A percentile compares a stretch with the other conserved stretches of the same genome.
Evolutionary conservation across 2,888 invertebrate species (phyloP).

Genomic region (Phortica okadai): DNA sequence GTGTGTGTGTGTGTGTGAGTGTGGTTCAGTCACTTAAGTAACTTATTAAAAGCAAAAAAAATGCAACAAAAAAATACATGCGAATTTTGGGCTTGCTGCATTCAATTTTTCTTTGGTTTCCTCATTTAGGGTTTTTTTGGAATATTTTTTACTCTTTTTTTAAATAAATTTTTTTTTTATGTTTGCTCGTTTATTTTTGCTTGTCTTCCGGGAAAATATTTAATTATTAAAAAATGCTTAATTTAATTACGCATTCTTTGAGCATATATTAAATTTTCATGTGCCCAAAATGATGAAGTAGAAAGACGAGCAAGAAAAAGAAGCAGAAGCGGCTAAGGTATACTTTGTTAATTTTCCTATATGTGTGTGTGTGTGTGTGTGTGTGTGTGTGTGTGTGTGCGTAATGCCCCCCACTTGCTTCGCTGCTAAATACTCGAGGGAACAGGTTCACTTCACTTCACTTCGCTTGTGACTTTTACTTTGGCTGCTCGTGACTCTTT

Average conservation of each 20-base stretch:
- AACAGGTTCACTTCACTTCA: not conserved
- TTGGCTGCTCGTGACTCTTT: not conserved
- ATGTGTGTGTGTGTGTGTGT: slow-evolving; percentile 11
- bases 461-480: not conserved
- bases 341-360: not conserved
- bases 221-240: slow-evolving; percentile 55
- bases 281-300: slow-evolving; percentile 20
- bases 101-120: not conserved
- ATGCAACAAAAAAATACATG: not conserved
- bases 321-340: not conserved
- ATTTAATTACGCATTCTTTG: slow-evolving; percentile 68
- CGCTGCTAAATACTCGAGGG: not conserved
- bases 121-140: not conserved
- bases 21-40: slow-evolving; percentile 37
- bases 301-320: not conserved
- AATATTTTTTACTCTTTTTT: slow-evolving; percentile 13
- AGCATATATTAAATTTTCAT: slow-evolving; percentile 64
- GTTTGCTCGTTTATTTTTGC: not conserved
- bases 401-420: not conserved
- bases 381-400: slow-evolving; percentile 30
- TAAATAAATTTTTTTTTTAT: not conserved
- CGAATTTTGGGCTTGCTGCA: not conserved
- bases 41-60: slow-evolving; percentile 28
- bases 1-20: not conserved
- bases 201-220: slow-evolving; percentile 37